phyloP scores from a whole-genome alignment of 2,113 vertebrate genomes.

The Pao palembangensis region DNA sequence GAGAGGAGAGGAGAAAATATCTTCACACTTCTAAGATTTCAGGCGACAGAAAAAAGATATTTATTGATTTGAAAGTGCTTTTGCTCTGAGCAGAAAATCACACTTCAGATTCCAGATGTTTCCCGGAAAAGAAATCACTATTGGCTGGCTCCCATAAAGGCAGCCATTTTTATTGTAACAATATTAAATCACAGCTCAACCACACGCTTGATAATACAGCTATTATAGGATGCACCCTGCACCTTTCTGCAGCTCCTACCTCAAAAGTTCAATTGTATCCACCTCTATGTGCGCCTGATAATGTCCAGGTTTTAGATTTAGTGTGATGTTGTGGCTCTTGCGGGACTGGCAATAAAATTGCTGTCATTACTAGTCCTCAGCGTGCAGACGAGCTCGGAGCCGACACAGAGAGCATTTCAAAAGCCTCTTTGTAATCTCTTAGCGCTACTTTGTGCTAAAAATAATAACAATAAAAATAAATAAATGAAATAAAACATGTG shows the following conservation, averaged over 20 bases:
- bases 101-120: no score
- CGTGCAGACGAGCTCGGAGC: slow-evolving; percentile 9
- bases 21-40: slow-evolving; percentile 40
- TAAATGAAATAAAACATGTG: neutral
- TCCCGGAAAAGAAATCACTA: neutral
- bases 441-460: slow-evolving; percentile 15
- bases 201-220: slow-evolving; percentile 14
- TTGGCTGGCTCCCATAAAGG: slow-evolving; percentile 17
- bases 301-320: slow-evolving; percentile 32
- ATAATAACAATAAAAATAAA: slow-evolving; percentile 2
- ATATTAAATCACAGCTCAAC: slow-evolving; percentile 25
- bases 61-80: slow-evolving; percentile 33
- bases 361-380: slow-evolving; percentile 15
- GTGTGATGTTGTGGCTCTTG: slow-evolving; percentile 23
- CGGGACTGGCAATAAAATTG: slow-evolving; percentile 25
- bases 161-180: slow-evolving; percentile 19
- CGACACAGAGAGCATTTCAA: slow-evolving; percentile 36
- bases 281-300: slow-evolving; percentile 13
- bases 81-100: slow-evolving; percentile 9
- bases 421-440: slow-evolving; percentile 29
- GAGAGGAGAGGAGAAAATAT: slow-evolving; percentile 38
- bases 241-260: slow-evolving; percentile 10
- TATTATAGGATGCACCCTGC: neutral
- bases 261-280: slow-evolving; percentile 16
- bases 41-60: slow-evolving; percentile 37